Conservation (phyloP, 2,888 invertebrate species). For the Drosophila pullipes region DNA sequence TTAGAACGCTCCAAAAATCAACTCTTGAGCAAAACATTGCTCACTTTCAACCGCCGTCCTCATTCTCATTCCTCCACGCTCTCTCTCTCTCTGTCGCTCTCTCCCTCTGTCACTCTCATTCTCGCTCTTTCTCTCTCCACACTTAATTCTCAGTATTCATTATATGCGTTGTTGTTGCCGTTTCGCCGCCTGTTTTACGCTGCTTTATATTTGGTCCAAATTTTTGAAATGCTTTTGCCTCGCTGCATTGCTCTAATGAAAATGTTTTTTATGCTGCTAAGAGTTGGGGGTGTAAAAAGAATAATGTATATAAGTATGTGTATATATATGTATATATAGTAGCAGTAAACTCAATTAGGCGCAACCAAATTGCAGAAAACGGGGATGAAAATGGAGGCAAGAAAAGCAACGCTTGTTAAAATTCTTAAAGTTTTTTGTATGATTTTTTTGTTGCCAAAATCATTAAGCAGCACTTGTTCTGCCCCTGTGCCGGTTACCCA, state of each 20-base stretch:
- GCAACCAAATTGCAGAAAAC: constrained; percentile 27
- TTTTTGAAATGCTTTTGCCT: constrained; percentile 54
- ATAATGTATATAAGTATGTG: constrained; percentile 4
- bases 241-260: constrained; percentile 65
- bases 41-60: constrained; percentile 4
- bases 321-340: not conserved
- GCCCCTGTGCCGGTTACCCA: not conserved
- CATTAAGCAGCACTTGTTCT: constrained; percentile 39
- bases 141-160: not conserved
- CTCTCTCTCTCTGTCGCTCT: too few species aligned
- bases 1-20: constrained; percentile 39
- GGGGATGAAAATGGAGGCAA: not conserved
- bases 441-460: constrained; percentile 31
- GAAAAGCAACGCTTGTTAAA: constrained; percentile 43
- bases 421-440: constrained; percentile 38
- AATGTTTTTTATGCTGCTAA: constrained; percentile 61
- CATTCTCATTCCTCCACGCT: too few species aligned
- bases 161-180: constrained; percentile 11
- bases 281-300: not conserved
- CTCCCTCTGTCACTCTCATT: too few species aligned
- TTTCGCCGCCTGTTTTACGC: constrained; percentile 2
- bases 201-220: constrained; percentile 48
- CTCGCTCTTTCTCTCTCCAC: not conserved
- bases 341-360: constrained; percentile 73
- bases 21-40: constrained; percentile 1